phyloP scores from a whole-genome alignment of 2,797 vertebrate species.

The Limnodromus scolopaceus region DNA sequence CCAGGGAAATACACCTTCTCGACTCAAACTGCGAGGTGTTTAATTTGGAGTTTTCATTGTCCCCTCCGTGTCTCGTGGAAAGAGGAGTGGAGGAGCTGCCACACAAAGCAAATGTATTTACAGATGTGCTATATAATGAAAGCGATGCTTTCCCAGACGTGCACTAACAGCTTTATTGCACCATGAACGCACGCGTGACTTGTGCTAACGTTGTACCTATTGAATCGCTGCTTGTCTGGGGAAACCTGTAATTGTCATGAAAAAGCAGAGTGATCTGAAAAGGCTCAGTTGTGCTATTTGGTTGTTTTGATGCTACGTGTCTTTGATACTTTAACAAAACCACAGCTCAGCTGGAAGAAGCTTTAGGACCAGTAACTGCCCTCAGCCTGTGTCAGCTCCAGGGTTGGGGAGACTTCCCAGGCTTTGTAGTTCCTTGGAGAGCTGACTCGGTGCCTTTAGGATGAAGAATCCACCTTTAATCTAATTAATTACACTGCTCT shows the following conservation, averaged over 20 bases:
- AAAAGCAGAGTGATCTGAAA: not conserved
- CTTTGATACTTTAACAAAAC: not conserved
- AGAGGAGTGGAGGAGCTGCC: not conserved
- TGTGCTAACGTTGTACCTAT: not conserved
- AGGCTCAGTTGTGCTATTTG: not conserved
- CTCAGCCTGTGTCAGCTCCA: not conserved
- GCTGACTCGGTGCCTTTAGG: not conserved
- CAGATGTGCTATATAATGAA: not conserved
- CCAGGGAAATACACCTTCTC: not conserved
- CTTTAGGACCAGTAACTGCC: not conserved
- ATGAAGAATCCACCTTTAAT: not conserved
- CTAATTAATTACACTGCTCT: not conserved
- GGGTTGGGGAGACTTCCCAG: fast-evolving
- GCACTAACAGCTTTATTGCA: not conserved
- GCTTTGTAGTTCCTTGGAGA: not conserved
- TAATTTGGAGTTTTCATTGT: not conserved
- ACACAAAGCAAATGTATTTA: not conserved
- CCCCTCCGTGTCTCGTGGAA: not conserved
- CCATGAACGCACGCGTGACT: not conserved
- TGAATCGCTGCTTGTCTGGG: not conserved
- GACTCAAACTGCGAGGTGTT: not conserved
- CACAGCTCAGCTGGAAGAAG: not conserved
- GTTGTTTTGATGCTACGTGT: not conserved
- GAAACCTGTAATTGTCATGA: not conserved
- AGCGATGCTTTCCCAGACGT: not conserved